Base-by-base conservation (phyloP, 2,113 vertebrate species). In the Dicaeum eximium region DNA sequence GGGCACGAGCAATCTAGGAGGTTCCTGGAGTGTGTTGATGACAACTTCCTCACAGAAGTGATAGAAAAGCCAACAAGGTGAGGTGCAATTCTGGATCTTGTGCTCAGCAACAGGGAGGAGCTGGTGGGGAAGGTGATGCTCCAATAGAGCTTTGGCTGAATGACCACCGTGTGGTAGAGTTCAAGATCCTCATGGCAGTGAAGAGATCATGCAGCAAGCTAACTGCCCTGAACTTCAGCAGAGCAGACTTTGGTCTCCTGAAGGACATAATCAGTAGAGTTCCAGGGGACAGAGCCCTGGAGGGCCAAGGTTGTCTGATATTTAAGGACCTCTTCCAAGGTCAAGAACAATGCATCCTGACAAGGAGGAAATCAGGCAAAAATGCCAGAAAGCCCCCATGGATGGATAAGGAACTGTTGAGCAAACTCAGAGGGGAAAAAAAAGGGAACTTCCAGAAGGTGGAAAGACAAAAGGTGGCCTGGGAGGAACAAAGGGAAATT, bases 1-100 rank as follows among this genome's bases (percentile, higher is more conserved):
- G 6, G 27, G 23, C 17, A 23, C 1, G 2, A 33, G 8, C 27
- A 56, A 44, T 9, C 31, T 31, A 37, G 37, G 22, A 33, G 23
- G 4, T 24, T 51, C 33, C 38, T 44, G 11, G 10, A 45, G 6
- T 24, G 7, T 21, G 23, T 14, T 0, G 0, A 21, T 51, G 33
- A n/a, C 11, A 58, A 8, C 11, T 66, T 73, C 7, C 10, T 20
- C 23, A 8, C 0, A 10, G 17, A 51, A 38, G 20, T n/a, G 28
- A 44, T 2, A 51, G 33, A 60, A 11, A 3, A 45, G 1, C 9
- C 60, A 60, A 24, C 19, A 66, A 44, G 23, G 6, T n/a, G 28
- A 45, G 45, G 9, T 17, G 16, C 1, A 0, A 30, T n/a, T 27
- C 23, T 80, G 51, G 11, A 33, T 28, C 50, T 51, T 38, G 44